Evolutionary conservation across 2,888 invertebrate genomes (phyloP).

Genomic region (Leptarthrus brevirostris): DNA sequence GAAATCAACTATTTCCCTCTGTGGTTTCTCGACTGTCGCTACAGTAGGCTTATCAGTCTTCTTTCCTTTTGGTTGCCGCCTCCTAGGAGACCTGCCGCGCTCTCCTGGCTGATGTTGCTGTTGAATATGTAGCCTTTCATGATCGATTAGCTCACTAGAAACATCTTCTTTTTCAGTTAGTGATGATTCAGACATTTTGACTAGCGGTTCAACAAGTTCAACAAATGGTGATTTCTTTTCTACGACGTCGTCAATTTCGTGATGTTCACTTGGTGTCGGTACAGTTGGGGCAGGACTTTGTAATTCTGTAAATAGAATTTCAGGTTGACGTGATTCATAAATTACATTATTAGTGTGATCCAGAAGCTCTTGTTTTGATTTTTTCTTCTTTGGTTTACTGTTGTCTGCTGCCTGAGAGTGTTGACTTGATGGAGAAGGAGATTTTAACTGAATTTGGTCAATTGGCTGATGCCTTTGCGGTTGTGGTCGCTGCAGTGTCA

Average conservation of each 20-base stretch:
- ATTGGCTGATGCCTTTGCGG: neutral
- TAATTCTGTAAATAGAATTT: slow-evolving; percentile 48
- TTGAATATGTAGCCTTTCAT: neutral
- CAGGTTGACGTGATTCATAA: slow-evolving; percentile 31
- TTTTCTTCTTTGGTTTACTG: neutral
- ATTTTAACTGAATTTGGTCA: neutral
- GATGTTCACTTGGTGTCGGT: neutral
- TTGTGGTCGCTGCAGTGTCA: neutral
- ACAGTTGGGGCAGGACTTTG: neutral
- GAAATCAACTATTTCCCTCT: neutral
- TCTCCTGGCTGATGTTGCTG: slow-evolving; percentile 44
- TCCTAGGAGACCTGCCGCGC: slow-evolving; percentile 62
- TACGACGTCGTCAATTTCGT: neutral
- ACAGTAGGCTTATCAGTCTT: slow-evolving; percentile 42
- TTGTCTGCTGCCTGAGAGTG: neutral
- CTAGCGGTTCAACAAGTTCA: neutral
- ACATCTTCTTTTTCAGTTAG: neutral
- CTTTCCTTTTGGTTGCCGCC: slow-evolving; percentile 52
- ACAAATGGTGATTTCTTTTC: neutral
- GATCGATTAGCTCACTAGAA: neutral
- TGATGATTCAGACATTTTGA: neutral
- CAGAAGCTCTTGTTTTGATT: neutral
- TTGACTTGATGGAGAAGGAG: slow-evolving; percentile 12
- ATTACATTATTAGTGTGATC: slow-evolving; percentile 25
- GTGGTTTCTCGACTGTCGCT: slow-evolving; percentile 58